Evolutionary conservation across 2,113 vertebrate species (phyloP), one percentile per base, ranked within the genome.

Genomic region (Peromyscus leucopus): DNA sequence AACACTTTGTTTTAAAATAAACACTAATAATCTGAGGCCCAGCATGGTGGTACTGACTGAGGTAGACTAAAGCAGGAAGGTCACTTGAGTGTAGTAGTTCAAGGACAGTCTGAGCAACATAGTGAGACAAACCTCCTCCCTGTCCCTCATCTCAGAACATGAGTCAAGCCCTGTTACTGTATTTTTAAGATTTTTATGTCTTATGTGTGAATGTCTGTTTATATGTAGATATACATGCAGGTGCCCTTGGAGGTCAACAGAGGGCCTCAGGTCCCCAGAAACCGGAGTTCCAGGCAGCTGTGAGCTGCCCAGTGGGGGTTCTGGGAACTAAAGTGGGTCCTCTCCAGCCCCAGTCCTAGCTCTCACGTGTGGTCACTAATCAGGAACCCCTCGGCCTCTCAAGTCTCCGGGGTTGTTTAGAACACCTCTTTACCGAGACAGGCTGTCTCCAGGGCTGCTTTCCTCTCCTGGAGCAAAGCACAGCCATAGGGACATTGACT

Each of bases 1-100:
- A n/a, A 36, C 13, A 72, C 69, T 72, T 22, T 46, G 24, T 15
- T 76, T 76, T 76, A 46, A 76, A 26, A 57, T 36, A 19, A 36
- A 80, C 24, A 26, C 26, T 79, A 31, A 51, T 79, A 31, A 51
- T 33, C 26, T 79, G 76, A 79, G 13, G 26, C 76, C 76, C 72
- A 74, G n/a, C 5, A 1, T 9, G 7, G n/a, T 39, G 10, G 24
- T 42, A 46, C 42, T 13, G 6, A 11, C 22, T 3, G 4, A 16
- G 28, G 22, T 28, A 16, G 76, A 19, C 9, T 36, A 9, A 12
- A 33, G 51, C 79, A 57, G 19, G 51, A 57, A 51, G 31, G 3
- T 55, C 26, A 19, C 7, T 55, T 31, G 42, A 79, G 15, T 28
- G 48, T 21, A 26, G 57, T 33, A 59, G 17, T 59, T 39, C 36